Base-by-base conservation (phyloP, 1,140 invertebrate species). In the Meteorus sp. region DNA sequence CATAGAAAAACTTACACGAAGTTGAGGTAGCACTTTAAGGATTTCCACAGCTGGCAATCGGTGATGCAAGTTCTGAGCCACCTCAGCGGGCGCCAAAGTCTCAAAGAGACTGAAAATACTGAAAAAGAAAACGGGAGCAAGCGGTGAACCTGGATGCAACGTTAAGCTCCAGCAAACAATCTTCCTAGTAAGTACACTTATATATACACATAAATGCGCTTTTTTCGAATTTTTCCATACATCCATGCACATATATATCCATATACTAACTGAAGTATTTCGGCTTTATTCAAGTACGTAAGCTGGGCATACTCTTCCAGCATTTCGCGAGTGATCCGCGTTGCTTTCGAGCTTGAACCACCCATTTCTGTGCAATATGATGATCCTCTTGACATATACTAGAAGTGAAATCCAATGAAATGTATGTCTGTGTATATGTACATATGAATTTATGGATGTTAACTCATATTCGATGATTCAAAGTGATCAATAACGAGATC, bases 61-160 rank as follows among this genome's bases (percentile, higher is more conserved):
- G 56, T 82, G 70, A 44, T 82, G 63, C 29, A 77, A 74, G 66
- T 84, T 69, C 7, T 69, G 60, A 2, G 76, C 31, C 17, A 82
- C 61, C 61, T 79, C 75, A 4, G 73, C 69, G 0, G 78, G 72
- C 25, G 77, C 74, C 2, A 84, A 71, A 0, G 76, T 70, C 54
- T 80, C 67, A 52, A 85, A 83, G 17, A 79, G 77, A 67, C 84
- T 82, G 69, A 81, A 82, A 43, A 85, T 73, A 62, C 84, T 86
- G 67, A 25, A 74, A 73, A 56, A 39, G 41, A 61, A 51, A 69
- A 20, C 55, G 29, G 31, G 33, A 54, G 37, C 52, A 44, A 41
- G 41, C 33, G 17, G 45, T 3, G 17, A 57, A n/a, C n/a, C n/a
- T 48, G 22, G 15, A 39, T 29, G 27, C 27, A 9, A 27, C 31